Conservation (phyloP, 1,140 invertebrate species). For the Nephila pilipes region DNA sequence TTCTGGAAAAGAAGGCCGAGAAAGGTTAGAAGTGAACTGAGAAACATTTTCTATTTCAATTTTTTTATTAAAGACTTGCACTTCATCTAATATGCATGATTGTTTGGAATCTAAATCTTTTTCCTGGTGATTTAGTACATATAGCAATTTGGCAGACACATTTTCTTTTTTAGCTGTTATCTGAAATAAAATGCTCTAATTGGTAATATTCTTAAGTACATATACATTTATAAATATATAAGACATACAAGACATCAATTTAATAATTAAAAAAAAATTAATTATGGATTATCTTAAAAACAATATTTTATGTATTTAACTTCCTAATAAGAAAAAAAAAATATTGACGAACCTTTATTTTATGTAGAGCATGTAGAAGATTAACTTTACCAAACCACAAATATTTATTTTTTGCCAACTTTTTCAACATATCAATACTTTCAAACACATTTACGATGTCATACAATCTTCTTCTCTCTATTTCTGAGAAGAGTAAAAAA, state of each 20-base stretch:
- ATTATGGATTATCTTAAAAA: too few relatives aligned
- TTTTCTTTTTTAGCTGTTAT: conserved; percentile 33
- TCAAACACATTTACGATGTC: conserved; percentile 90
- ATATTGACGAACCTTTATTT: conserved; percentile 80
- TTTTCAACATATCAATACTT: conserved; percentile 86
- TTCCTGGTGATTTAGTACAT: conserved; percentile 44
- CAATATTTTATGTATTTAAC: background rate
- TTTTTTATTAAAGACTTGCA: conserved; percentile 32
- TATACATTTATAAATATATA: background rate
- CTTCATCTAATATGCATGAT: conserved; percentile 61
- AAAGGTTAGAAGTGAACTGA: background rate
- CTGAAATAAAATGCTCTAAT: conserved; percentile 34
- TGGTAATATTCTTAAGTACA: background rate
- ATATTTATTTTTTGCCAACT: conserved; percentile 82
- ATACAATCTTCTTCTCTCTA: conserved; percentile 87
- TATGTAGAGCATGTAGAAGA: conserved; percentile 80
- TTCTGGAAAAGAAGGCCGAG: conserved; percentile 46
- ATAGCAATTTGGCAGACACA: conserved; percentile 37
- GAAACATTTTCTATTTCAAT: background rate
- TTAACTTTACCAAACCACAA: conserved; percentile 82
- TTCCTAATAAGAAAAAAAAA: background rate
- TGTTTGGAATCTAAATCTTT: background rate
- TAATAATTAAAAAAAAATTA: too few relatives aligned
- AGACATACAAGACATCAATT: too few relatives aligned
- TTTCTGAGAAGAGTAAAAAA: conserved; percentile 78